phyloP scores from a whole-genome alignment of 2,113 vertebrate species.

The Meriones unguiculatus region DNA sequence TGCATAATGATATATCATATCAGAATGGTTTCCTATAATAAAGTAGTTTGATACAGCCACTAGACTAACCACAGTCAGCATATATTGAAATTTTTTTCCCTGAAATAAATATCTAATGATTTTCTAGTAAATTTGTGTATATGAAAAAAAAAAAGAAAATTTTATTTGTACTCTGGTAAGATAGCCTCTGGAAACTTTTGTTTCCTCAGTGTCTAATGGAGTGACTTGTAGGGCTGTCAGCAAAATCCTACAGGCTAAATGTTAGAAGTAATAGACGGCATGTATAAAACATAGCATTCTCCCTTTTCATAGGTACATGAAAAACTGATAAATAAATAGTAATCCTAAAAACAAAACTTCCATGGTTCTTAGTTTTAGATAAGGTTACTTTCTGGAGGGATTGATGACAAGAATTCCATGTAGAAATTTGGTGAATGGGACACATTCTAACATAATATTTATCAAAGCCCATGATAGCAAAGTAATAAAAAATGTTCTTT shows the following conservation, averaged over 20 bases:
- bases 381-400: background rate
- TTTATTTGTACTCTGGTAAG: background rate
- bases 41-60: background rate
- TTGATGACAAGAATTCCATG: background rate
- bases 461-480: background rate
- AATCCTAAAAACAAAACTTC: background rate
- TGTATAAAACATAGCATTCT: background rate
- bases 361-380: background rate
- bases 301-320: background rate
- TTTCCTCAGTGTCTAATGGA: background rate
- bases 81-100: background rate
- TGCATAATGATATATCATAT: background rate
- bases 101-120: background rate
- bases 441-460: background rate
- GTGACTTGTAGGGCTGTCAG: background rate
- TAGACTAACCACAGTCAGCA: background rate
- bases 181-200: background rate
- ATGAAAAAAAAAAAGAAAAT: background rate
- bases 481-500: background rate
- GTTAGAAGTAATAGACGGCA: background rate
- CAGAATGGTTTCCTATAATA: background rate
- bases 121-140: background rate
- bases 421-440: background rate
- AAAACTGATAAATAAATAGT: background rate
- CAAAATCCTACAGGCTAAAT: background rate